Evolutionary conservation across 1,140 invertebrate species (phyloP).

Genomic region (Archivesica marissinica): DNA sequence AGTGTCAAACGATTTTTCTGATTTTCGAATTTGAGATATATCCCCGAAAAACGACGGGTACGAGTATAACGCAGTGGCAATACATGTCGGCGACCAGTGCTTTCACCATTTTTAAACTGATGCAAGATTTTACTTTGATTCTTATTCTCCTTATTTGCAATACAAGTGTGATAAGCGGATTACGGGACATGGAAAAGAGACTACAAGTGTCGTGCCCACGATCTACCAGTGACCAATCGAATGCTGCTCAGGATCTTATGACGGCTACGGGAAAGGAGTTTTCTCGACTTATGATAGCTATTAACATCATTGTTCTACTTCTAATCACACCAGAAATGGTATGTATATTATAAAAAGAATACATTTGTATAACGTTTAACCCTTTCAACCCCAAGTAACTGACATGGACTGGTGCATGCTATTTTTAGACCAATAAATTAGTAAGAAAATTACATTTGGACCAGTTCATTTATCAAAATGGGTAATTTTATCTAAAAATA

Average conservation of each 20-base stretch:
- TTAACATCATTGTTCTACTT: conserved; percentile 42
- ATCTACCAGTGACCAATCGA: not conserved
- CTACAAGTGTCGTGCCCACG: conserved; percentile 26
- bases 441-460: too few relatives aligned
- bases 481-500: too few relatives aligned
- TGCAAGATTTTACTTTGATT: conserved; percentile 31
- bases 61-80: not conserved
- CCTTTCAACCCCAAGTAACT: too few relatives aligned
- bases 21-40: conserved; percentile 32
- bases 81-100: not conserved
- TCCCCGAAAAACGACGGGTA: not conserved
- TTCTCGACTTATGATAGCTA: conserved; percentile 43
- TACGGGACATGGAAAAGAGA: conserved; percentile 23
- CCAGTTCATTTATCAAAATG: too few relatives aligned
- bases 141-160: conserved; percentile 34
- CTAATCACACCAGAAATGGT: conserved; percentile 47
- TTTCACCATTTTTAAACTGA: not conserved
- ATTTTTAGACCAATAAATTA: too few relatives aligned
- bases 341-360: conserved; percentile 4
- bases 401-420: too few relatives aligned
- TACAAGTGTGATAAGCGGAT: conserved; percentile 35
- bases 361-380: too few relatives aligned
- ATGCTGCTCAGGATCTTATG: conserved; percentile 14
- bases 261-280: conserved; percentile 19
- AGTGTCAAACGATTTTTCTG: conserved; percentile 1